Evolutionary conservation across 2,113 vertebrate species (phyloP).

Genomic region (Pelobates fuscus): DNA sequence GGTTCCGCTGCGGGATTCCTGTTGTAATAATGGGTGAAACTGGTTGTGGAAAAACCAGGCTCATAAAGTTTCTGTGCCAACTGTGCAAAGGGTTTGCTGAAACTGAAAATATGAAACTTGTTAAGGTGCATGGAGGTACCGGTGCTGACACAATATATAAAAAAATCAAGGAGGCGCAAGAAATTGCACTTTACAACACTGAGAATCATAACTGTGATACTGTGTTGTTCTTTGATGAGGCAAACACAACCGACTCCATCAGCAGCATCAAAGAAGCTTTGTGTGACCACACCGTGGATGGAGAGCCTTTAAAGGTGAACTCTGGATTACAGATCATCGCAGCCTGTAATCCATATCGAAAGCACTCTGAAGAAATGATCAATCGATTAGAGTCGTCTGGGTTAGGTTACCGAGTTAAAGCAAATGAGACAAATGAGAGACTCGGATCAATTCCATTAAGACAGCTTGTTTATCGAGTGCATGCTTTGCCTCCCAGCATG

Average conservation of each 20-base stretch:
- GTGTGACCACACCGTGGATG: conserved; percentile 83
- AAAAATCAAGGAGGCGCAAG: conserved; percentile 79
- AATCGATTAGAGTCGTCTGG: conserved; percentile 85
- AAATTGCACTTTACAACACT: conserved; percentile 72
- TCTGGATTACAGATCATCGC: conserved; percentile 85
- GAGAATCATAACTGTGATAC: conserved; percentile 72
- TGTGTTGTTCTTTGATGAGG: conserved; percentile 92
- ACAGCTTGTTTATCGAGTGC: conserved; percentile 94
- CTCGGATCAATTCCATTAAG: conserved; percentile 89
- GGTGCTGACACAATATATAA: conserved; percentile 78
- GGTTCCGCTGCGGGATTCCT: conserved; percentile 90
- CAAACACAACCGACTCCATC: conserved; percentile 91
- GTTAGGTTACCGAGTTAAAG: conserved; percentile 85
- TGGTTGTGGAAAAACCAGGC: conserved; percentile 91
- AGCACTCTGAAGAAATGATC: conserved; percentile 86
- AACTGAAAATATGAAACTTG: conserved; percentile 84
- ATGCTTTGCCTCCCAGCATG: conserved; percentile 91
- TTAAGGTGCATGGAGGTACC: conserved; percentile 95
- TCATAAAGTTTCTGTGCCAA: conserved; percentile 87
- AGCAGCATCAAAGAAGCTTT: conserved; percentile 93
- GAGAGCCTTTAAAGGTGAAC: conserved; percentile 62
- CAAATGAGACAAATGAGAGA: conserved; percentile 81
- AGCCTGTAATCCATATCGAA: conserved; percentile 95
- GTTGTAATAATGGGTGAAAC: conserved; percentile 98
- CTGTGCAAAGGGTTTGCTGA: conserved; percentile 63